Conservation (phyloP, 2,888 invertebrate species). For the Linyphia triangularis region DNA sequence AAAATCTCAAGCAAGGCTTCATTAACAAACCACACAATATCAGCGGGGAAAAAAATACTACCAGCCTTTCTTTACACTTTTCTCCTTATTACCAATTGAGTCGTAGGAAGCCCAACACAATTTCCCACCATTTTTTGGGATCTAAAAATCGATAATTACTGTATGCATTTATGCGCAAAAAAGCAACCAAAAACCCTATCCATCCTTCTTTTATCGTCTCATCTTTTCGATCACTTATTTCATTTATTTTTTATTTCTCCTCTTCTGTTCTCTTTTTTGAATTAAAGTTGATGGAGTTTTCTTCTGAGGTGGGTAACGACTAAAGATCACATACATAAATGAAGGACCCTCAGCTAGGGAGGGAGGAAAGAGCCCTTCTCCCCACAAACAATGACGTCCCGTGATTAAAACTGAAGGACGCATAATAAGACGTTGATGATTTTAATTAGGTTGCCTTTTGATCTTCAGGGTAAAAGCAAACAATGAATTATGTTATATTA, state of each 20-base stretch:
- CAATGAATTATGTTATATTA: slow-evolving; percentile 31
- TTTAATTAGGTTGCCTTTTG: slow-evolving; percentile 62
- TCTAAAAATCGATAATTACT: slow-evolving; percentile 51
- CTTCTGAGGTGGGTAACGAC: slow-evolving; percentile 49
- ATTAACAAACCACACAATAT: slow-evolving; percentile 45
- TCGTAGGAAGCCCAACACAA: background rate
- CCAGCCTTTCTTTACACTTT: background rate
- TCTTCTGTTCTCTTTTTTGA: slow-evolving; percentile 18
- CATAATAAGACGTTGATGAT: slow-evolving; percentile 66
- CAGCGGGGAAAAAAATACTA: slow-evolving; percentile 39
- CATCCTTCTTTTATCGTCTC: slow-evolving; percentile 8
- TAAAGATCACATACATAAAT: slow-evolving; percentile 44
- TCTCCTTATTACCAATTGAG: slow-evolving; percentile 29
- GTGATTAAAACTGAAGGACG: slow-evolving; percentile 60
- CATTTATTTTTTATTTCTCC: background rate
- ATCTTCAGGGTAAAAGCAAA: slow-evolving; percentile 43
- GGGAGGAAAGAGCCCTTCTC: background rate
- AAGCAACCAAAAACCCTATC: background rate
- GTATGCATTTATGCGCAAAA: slow-evolving; percentile 23
- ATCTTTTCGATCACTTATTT: slow-evolving; percentile 2
- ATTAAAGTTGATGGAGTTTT: slow-evolving; percentile 49
- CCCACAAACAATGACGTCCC: slow-evolving; percentile 30
- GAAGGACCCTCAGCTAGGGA: slow-evolving; percentile 9
- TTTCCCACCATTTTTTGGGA: slow-evolving; percentile 11
- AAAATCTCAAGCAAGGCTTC: background rate